Conservation (phyloP, 1,140 invertebrate species). For the Cepaea nemoralis region DNA sequence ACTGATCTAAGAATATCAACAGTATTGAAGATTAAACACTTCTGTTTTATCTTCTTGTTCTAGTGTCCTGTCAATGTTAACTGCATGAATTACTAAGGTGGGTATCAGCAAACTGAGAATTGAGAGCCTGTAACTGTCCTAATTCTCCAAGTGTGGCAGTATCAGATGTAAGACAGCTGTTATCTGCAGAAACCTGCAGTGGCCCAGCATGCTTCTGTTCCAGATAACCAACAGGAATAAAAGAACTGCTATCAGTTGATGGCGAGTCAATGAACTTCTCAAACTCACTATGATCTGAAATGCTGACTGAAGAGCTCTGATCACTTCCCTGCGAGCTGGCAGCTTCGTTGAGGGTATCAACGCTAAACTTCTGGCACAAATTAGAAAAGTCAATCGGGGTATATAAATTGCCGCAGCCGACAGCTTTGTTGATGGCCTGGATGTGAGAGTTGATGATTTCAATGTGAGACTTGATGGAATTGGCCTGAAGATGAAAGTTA, state of each 20-base stretch:
- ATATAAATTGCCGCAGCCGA: neutral
- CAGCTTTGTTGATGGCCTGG: neutral
- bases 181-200: too few relatives aligned
- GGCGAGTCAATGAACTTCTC: neutral
- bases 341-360: neutral
- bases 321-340: neutral
- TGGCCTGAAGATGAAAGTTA: neutral
- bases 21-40: too few relatives aligned
- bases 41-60: too few relatives aligned
- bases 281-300: neutral
- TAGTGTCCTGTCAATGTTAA: too few relatives aligned
- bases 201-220: neutral
- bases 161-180: too few relatives aligned
- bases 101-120: too few relatives aligned
- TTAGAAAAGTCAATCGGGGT: neutral
- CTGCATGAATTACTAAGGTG: too few relatives aligned
- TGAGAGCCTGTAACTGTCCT: too few relatives aligned
- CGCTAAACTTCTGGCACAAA: neutral
- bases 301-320: neutral
- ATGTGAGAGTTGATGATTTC: neutral
- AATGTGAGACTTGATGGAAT: neutral
- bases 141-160: too few relatives aligned
- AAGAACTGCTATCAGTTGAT: neutral
- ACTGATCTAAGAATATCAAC: too few relatives aligned
- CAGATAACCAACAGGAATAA: neutral